phyloP scores from a whole-genome alignment of 92 coral and sea anemone genomes.

The Phenganax marumi region DNA sequence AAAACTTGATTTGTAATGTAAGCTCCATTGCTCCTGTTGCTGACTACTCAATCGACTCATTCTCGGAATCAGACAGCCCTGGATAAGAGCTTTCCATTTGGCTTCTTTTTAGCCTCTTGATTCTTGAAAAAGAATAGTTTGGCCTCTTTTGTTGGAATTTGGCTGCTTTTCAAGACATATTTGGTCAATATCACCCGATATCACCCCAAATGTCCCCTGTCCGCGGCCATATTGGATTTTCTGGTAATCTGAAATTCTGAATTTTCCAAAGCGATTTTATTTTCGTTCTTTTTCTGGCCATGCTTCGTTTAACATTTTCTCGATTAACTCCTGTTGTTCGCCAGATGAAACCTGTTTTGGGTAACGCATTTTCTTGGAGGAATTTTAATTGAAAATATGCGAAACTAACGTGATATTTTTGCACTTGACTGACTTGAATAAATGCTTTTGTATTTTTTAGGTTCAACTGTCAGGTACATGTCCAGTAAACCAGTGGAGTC shows the following conservation, averaged over 20 bases:
- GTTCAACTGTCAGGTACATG: conserved; percentile 64
- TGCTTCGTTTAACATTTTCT: conserved; percentile 72
- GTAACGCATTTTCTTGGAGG: conserved; percentile 45
- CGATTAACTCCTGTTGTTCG: conserved; percentile 66
- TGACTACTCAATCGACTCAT: too few relatives aligned
- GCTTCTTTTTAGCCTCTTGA: too few relatives aligned
- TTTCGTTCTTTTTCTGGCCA: conserved; percentile 34
- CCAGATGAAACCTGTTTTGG: conserved; percentile 60
- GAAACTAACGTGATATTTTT: background rate
- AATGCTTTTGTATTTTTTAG: conserved; percentile 32
- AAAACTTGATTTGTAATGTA: too few relatives aligned
- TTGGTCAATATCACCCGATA: too few relatives aligned
- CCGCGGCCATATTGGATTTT: conserved; percentile 82
- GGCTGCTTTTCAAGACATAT: too few relatives aligned
- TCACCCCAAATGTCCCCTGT: conserved; percentile 45
- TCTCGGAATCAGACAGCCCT: too few relatives aligned
- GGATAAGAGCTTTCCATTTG: too few relatives aligned
- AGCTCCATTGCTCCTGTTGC: too few relatives aligned
- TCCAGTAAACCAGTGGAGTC: conserved; percentile 84
- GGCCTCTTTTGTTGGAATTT: too few relatives aligned
- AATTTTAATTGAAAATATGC: too few relatives aligned
- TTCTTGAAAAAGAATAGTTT: too few relatives aligned
- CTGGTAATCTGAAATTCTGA: background rate
- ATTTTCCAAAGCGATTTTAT: background rate
- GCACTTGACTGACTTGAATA: background rate